These are phyloP conservation scores for Tachuris rubrigastra DNA, from an alignment of 2,113 vertebrate genomes.

Conservation along the genomic window DNA sequence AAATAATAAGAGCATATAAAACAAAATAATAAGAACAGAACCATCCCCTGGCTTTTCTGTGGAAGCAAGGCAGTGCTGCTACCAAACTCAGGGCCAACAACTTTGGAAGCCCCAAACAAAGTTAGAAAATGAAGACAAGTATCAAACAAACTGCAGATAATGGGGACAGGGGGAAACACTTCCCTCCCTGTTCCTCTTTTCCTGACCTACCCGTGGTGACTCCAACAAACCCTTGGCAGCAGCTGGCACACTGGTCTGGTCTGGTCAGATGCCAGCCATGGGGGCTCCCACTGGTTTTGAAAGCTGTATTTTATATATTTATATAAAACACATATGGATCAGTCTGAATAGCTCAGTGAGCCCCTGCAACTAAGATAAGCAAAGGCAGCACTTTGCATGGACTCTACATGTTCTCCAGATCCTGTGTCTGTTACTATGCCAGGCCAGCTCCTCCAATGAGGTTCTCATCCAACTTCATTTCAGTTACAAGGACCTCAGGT, in stretches of 20 bases:
- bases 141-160: slow-evolving; percentile 1
- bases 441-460: background rate
- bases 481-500: background rate
- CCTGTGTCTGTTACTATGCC: background rate
- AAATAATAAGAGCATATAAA: background rate
- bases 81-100: background rate
- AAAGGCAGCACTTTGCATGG: background rate
- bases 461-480: background rate
- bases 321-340: background rate
- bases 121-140: slow-evolving; percentile 25
- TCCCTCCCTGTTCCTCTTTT: background rate
- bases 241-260: background rate
- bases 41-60: background rate
- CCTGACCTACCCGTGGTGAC: background rate
- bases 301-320: background rate
- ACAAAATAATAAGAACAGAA: background rate
- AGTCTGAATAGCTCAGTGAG: background rate
- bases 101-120: background rate
- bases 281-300: background rate
- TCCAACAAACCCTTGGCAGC: slow-evolving; percentile 14
- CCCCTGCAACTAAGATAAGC: slow-evolving; percentile 19
- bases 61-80: background rate
- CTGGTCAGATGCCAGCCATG: background rate
- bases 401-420: background rate
- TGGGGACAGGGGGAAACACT: background rate